Conservation (phyloP, 2,888 invertebrate genomes). For the Chymomyza caudatula region DNA sequence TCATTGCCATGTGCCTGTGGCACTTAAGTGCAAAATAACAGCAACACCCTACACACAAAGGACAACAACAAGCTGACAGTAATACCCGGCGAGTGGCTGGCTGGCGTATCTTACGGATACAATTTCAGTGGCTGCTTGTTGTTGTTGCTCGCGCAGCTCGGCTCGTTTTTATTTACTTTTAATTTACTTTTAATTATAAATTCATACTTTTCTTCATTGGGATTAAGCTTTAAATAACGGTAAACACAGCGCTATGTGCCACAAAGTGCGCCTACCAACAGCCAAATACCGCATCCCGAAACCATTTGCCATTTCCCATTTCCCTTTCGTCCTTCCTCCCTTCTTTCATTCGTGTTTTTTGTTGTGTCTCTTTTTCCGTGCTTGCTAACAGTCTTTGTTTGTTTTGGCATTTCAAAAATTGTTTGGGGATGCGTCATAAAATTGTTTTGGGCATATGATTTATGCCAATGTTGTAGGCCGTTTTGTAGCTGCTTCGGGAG, state of each 20-base stretch:
- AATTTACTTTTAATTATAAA: constrained; percentile 72
- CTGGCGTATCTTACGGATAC: constrained; percentile 12
- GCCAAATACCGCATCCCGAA: background rate
- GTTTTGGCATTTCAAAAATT: constrained; percentile 18
- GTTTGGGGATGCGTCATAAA: constrained; percentile 50
- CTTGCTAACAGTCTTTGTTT: constrained; percentile 23
- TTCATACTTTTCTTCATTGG: constrained; percentile 67
- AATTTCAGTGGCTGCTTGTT: constrained; percentile 22
- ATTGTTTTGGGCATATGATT: constrained; percentile 56
- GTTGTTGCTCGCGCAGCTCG: constrained; percentile 36
- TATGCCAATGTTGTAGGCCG: constrained; percentile 20
- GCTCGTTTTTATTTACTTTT: constrained; percentile 66
- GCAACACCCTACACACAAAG: background rate
- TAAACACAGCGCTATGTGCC: constrained; percentile 43
- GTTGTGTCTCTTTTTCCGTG: background rate
- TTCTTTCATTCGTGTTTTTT: background rate
- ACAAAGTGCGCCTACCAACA: background rate
- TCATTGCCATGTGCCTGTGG: background rate
- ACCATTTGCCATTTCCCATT: background rate
- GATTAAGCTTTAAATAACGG: constrained; percentile 71
- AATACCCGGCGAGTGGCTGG: no score
- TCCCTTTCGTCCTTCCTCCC: background rate
- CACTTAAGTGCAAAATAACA: constrained; percentile 1
- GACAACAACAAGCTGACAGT: background rate
- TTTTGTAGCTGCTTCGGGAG: background rate